A percentile compares a stretch with the other conserved stretches of the same genome.
phyloP scores from a whole-genome alignment of 2,113 vertebrate genomes.

The Colaptes auratus region DNA sequence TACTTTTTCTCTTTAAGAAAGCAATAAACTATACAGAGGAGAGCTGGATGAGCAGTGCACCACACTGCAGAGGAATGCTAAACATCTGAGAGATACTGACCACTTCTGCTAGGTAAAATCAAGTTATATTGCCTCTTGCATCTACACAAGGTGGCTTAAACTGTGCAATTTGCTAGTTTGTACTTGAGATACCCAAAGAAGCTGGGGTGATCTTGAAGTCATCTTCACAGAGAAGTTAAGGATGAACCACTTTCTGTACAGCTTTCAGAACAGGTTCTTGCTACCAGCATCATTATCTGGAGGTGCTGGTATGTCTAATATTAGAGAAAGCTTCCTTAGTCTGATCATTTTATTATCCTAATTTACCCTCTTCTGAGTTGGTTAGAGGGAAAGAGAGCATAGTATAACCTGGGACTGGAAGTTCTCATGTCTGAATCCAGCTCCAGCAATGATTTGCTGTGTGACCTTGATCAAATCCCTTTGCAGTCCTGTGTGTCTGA shows the following conservation, averaged over 20 bases:
- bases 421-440: fast-evolving
- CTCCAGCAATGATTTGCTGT: not conserved
- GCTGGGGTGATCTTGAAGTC: not conserved
- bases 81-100: not conserved
- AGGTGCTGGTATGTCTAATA: not conserved
- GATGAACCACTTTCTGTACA: not conserved
- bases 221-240: not conserved
- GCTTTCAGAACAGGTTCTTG: not conserved
- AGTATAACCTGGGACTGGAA: not conserved
- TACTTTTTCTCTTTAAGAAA: slow-evolving; percentile 54
- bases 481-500: not conserved
- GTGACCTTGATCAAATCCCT: not conserved
- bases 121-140: not conserved
- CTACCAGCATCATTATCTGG: not conserved
- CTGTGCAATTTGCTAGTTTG: not conserved
- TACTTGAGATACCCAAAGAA: not conserved
- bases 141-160: not conserved
- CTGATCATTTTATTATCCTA: not conserved
- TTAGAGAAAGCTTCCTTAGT: not conserved
- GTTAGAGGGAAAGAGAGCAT: not conserved
- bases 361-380: not conserved
- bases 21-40: slow-evolving; percentile 16
- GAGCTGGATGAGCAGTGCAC: not conserved
- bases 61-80: not conserved
- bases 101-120: not conserved